These are phyloP conservation scores for Pentalonia nigronervosa DNA, from an alignment of 1,140 invertebrate genomes.

Conservation along the genomic window DNA sequence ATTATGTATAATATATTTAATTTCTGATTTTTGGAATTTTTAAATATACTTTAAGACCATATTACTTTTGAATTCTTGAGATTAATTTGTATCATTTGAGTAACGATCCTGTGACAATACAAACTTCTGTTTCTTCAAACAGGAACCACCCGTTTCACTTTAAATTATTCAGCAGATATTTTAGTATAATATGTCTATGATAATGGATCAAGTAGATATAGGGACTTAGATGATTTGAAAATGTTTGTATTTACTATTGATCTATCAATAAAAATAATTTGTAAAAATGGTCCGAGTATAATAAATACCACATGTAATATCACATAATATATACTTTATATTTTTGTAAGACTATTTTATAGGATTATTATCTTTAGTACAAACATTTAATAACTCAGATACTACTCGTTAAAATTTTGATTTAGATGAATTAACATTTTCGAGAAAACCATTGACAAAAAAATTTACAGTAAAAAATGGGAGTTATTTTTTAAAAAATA, in stretches of 20 bases:
- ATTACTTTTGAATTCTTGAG: too few species aligned
- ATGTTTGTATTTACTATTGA: background rate
- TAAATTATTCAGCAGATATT: background rate
- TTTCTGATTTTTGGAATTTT: too few species aligned
- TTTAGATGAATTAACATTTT: background rate
- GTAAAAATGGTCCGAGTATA: background rate
- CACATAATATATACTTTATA: background rate
- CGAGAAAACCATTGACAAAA: background rate
- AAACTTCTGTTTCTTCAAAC: too few species aligned
- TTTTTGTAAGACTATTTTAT: too few species aligned
- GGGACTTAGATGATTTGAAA: background rate
- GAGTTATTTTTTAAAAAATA: background rate
- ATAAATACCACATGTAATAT: background rate
- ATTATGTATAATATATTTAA: too few species aligned
- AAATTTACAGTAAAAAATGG: background rate
- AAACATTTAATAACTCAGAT: background rate
- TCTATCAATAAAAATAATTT: too few species aligned
- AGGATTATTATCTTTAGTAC: background rate
- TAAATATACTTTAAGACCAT: too few species aligned
- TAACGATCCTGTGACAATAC: too few species aligned
- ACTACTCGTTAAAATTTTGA: background rate
- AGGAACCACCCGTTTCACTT: too few species aligned
- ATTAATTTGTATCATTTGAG: too few species aligned
- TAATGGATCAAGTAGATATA: background rate
- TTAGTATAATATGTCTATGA: background rate